Base-by-base conservation (phyloP, 2,113 vertebrate species). In the Phrynosoma platyrhinos region DNA sequence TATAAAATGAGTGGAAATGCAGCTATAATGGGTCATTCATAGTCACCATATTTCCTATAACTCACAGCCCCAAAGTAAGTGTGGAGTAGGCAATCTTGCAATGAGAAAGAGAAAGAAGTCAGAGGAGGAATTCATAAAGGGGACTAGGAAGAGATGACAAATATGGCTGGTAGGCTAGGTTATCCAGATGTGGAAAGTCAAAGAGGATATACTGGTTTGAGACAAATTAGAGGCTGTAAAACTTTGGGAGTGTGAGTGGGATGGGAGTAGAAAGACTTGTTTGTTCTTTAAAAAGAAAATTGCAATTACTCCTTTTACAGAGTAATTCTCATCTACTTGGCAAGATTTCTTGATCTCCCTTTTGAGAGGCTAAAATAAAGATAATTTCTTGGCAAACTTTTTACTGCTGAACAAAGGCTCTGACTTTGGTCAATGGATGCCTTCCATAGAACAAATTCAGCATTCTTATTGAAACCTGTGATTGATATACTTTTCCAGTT, bases 321-420 rank as follows among this genome's bases (percentile, higher is more conserved):
- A 74, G 21, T 30, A 6, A 80, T 13, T 66, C 78, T 85, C 47
- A 81, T 27, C 30, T 4, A 88, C 10, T 58, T 78, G 68, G 76
- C 69, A 76, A 81, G 12, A 7, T 88, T 91, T 89, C 66, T 87
- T 90, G 80, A 84, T 83, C 20, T 40, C 89, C 84, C 71, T 47
- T 42, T 53, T 42, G 9, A 5, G 9, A 72, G 89, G 86, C 87
- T 53, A 86, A 8, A 69, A 40, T 8, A 40, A 88, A 47, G 74
- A 71, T 36, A 0, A 0, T 69, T 83, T 89, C 69, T 72, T 88
- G 74, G 88, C 84, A 90, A 58, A 16, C 21, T 2, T 52, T 0
- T 53, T 86, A 0, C 64, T 1, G 0, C 13, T 18, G 32, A 91
- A 83, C 16, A 20, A 76, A 89, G 2, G 47, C 76, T 88, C 87